Percentiles rank a stretch among this genome's conserved stretches.
Conservation (phyloP, 2,113 vertebrate species). For the Mastomys natalensis region DNA sequence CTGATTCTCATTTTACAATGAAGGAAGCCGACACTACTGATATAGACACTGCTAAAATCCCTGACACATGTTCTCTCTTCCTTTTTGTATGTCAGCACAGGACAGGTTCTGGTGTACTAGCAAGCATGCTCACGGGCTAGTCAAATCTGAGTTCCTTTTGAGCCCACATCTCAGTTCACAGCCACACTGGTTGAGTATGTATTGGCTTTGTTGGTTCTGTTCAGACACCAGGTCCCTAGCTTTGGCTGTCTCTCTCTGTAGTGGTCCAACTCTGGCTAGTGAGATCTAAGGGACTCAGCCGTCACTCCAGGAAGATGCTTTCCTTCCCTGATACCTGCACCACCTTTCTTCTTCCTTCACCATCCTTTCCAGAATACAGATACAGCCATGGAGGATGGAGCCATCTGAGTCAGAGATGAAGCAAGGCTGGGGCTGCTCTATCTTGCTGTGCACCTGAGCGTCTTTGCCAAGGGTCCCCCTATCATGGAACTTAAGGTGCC, state of each 20-base stretch:
- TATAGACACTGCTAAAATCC: not conserved
- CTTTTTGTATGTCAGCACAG: not conserved
- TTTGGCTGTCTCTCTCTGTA: not conserved
- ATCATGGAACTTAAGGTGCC: not conserved
- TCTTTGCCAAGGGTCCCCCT: not conserved
- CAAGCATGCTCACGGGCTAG: no score
- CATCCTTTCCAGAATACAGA: not conserved
- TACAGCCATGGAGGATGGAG: not conserved
- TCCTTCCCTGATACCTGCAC: not conserved
- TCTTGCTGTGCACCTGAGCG: not conserved
- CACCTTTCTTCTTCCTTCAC: not conserved
- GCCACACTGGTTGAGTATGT: not conserved
- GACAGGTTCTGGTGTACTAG: not conserved
- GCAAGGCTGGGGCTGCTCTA: not conserved
- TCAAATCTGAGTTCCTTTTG: not conserved
- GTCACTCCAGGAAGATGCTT: not conserved
- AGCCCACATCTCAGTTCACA: not conserved
- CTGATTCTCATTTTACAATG: not conserved
- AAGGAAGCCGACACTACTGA: not conserved
- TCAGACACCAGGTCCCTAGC: not conserved
- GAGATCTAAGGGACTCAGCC: not conserved
- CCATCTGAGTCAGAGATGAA: not conserved
- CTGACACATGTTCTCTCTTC: not conserved
- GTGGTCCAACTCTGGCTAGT: not conserved
- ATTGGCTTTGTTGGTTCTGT: not conserved